Evolutionary conservation across 2,888 invertebrate species (phyloP), one percentile per base, ranked within the genome.

Genomic region (Carterocephalus palaemon): DNA sequence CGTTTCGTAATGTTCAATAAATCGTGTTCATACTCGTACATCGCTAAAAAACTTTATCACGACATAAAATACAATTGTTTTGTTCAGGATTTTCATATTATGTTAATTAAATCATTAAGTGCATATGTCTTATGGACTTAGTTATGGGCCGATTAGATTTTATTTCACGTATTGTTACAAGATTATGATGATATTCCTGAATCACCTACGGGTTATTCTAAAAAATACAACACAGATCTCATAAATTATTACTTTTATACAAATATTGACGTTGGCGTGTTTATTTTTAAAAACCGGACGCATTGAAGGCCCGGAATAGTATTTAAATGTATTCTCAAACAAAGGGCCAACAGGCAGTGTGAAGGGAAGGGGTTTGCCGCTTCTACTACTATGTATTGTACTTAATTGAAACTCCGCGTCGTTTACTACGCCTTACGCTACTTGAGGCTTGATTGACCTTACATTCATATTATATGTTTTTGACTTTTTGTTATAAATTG

Each of bases 301-400:
- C 67, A 70, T 72, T 67, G 65, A 60, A 63, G 63, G 64, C 65
- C 61, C 63, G 60, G 65, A 61, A 57, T 68, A 69, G 70, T 80
- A 83, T 83, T 82, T 80, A 80, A 81, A 83, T 84, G 79, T 82
- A 73, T 82, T 70, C 71, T 69, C 82, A 84, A 85, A 85, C 83
- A 85, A 83, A 80, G 74, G 79, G 70, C 70, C 63, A 55, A 52
- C 53, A 67, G 70, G 62, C 58, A 60, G 51, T 54, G 59, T 70
- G 64, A 75, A 71, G 80, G 77, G 80, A 79, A 79, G 76, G 80
- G 69, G 66, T 54, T 63, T 63, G 63, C 60, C 60, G 64, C 63
- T 55, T 64, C 72, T 62, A 67, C 75, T 67, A 67, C 71, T 74
- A 75, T 73, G 75, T 66, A 67, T 72, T 64, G 71, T 67, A 70